Conservation (phyloP, 2,113 vertebrate species). For the Salvelinus alpinus region DNA sequence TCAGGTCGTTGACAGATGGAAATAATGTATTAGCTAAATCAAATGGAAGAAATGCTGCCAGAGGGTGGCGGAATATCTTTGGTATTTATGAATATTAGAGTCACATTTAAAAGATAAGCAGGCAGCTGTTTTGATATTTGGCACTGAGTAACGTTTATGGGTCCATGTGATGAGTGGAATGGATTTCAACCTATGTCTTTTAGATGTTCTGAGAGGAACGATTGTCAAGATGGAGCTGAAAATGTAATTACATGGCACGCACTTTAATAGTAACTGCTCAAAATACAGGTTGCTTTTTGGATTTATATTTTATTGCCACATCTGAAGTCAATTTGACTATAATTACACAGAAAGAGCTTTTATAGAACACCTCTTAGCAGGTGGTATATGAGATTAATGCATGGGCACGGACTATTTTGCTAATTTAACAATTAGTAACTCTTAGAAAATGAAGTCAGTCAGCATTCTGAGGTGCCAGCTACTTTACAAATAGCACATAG, state of each 20-base stretch:
- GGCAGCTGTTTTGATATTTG: background rate
- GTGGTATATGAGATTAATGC: background rate
- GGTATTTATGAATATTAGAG: background rate
- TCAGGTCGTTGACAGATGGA: conserved; percentile 6
- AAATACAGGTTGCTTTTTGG: too few species aligned
- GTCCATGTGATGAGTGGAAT: background rate
- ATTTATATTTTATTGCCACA: conserved; percentile 7
- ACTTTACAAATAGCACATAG: conserved; percentile 23
- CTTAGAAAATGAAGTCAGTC: conserved; percentile 8
- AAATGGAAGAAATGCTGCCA: background rate
- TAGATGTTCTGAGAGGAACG: background rate
- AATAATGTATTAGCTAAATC: background rate
- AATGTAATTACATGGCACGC: background rate
- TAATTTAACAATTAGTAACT: background rate
- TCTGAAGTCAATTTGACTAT: conserved; percentile 11
- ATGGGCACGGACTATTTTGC: conserved; percentile 8
- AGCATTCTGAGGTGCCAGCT: conserved; percentile 19
- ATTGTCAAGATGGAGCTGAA: too few species aligned
- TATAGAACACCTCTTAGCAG: conserved; percentile 9
- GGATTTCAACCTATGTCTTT: background rate
- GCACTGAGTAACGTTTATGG: background rate
- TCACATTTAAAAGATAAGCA: background rate
- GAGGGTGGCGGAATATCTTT: background rate
- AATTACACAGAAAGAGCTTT: conserved; percentile 8
- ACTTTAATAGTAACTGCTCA: background rate